Evolutionary conservation across 2,113 vertebrate species (phyloP).

Genomic region (Plestiodon gilberti): DNA sequence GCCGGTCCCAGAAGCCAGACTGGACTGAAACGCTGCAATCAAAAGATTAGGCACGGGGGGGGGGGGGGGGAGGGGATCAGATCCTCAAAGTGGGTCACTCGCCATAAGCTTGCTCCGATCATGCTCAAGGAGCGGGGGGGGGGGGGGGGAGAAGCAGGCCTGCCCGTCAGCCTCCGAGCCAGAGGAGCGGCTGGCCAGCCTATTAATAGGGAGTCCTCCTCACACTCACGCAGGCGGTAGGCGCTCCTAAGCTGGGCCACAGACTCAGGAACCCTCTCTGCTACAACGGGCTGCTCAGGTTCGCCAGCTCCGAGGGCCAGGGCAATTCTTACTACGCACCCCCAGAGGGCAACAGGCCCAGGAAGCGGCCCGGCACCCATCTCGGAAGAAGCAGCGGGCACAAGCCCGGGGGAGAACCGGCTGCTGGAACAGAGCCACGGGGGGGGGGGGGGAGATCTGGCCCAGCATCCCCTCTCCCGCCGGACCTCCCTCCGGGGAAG

Average conservation of each 20-base stretch:
- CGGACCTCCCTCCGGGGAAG: too few species aligned
- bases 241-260: neutral
- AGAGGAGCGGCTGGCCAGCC: neutral
- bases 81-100: constrained; percentile 25
- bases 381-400: too few species aligned
- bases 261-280: neutral
- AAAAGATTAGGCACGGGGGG: constrained; percentile 13
- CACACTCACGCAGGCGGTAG: neutral
- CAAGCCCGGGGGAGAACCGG: too few species aligned
- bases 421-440: too few species aligned
- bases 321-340: too few species aligned
- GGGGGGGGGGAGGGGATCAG: neutral
- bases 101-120: neutral
- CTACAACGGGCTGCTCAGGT: neutral
- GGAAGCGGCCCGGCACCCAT: too few species aligned
- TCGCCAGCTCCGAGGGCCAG: too few species aligned
- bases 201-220: neutral
- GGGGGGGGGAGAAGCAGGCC: neutral
- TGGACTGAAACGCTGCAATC: constrained; percentile 4
- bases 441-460: too few species aligned
- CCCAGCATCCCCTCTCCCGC: too few species aligned
- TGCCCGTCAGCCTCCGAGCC: neutral
- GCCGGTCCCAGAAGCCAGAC: neutral
- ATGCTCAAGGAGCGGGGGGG: too few species aligned
- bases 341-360: too few species aligned